phyloP scores from a whole-genome alignment of 2,888 invertebrate species.

The Allygus modestus region DNA sequence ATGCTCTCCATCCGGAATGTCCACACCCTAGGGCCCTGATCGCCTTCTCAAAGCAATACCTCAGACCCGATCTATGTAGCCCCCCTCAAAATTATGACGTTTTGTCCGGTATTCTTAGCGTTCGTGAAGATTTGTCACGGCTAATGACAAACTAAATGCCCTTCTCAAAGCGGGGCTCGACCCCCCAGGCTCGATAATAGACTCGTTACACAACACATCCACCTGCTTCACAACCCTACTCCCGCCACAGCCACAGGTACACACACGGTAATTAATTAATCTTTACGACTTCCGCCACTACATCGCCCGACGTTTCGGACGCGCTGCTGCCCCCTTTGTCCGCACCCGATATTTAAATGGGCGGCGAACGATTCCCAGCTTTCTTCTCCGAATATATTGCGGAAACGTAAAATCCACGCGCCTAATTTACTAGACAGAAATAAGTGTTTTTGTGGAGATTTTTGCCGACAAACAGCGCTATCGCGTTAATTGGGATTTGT shows the following conservation, averaged over 20 bases:
- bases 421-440: constrained; percentile 37
- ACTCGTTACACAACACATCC: not conserved
- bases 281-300: constrained; percentile 41
- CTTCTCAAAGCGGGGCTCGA: no score
- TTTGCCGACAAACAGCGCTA: constrained; percentile 8
- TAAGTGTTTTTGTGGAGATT: constrained; percentile 18
- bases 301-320: not conserved
- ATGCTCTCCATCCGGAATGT: no score
- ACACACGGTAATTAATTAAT: constrained; percentile 31
- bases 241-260: not conserved
- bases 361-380: constrained; percentile 19
- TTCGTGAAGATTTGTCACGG: no score
- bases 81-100: no score
- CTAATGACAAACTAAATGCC: no score
- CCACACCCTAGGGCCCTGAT: no score
- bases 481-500: not conserved
- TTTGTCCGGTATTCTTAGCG: no score
- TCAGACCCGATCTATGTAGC: no score
- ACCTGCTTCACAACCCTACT: not conserved
- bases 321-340: constrained; percentile 7
- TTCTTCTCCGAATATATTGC: constrained; percentile 35
- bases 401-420: constrained; percentile 39
- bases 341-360: constrained; percentile 39
- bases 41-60: no score
- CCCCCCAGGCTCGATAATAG: no score